phyloP scores from a whole-genome alignment of 2,113 vertebrate genomes.

The Notechis scutatus region DNA sequence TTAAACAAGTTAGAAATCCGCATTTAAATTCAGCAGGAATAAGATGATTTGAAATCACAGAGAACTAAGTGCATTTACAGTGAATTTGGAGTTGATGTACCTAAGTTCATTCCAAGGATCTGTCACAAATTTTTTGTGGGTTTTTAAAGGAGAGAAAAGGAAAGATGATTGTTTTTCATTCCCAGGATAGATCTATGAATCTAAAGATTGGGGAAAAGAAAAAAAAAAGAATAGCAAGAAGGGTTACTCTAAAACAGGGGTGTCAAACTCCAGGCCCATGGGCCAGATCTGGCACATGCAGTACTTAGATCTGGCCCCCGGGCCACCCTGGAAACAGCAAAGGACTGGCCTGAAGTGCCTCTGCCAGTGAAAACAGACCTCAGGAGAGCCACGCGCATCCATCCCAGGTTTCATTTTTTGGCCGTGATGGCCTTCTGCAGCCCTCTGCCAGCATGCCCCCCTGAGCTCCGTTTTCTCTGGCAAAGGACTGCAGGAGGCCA shows the following conservation, averaged over 20 bases:
- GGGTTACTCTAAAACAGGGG: background rate
- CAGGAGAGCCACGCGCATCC: no score
- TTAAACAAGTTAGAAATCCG: conserved; percentile 71
- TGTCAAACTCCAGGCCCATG: no score
- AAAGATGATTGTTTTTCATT: conserved; percentile 45
- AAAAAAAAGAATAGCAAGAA: conserved; percentile 24
- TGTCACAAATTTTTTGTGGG: conserved; percentile 38
- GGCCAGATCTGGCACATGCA: accelerated
- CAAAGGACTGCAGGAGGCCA: no score
- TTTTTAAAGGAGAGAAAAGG: background rate
- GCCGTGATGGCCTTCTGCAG: no score
- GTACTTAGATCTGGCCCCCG: no score
- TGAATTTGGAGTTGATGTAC: conserved; percentile 67
- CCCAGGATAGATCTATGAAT: conserved; percentile 35
- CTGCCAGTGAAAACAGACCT: no score
- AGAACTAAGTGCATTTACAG: conserved; percentile 60
- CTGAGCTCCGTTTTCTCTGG: no score
- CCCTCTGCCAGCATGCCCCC: no score
- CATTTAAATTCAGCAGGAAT: conserved; percentile 71
- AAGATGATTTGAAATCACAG: conserved; percentile 72
- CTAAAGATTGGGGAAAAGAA: background rate
- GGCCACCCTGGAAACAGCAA: no score
- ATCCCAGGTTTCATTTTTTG: no score
- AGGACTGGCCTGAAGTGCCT: no score
- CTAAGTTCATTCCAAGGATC: conserved; percentile 60